Conservation (phyloP, 2,113 vertebrate genomes). For the Brachirus orientalis region DNA sequence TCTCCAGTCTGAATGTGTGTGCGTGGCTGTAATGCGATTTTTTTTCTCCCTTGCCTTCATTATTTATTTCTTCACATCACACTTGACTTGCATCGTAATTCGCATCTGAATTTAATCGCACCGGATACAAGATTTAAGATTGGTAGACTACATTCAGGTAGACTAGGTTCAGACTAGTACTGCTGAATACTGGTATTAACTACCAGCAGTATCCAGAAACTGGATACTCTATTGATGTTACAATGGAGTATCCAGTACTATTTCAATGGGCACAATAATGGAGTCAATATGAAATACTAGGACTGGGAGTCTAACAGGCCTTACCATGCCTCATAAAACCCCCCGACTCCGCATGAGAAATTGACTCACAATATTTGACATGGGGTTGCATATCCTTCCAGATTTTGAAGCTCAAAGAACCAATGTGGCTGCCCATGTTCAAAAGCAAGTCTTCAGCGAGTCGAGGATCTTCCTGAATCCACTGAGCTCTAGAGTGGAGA, state of each 20-base stretch:
- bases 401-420: slow-evolving; percentile 75
- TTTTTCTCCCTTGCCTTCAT: no score
- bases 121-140: no score
- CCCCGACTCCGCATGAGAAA: neutral
- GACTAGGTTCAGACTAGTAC: no score
- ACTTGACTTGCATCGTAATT: no score
- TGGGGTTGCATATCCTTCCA: slow-evolving; percentile 77
- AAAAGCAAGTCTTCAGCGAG: slow-evolving; percentile 57
- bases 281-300: neutral
- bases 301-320: neutral
- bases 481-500: slow-evolving; percentile 66
- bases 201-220: no score
- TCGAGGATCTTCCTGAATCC: slow-evolving; percentile 61
- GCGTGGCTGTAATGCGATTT: no score
- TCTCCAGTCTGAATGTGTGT: no score
- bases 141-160: no score
- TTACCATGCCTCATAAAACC: neutral
- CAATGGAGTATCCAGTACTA: neutral
- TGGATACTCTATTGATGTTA: no score
- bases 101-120: no score
- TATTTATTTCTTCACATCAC: no score
- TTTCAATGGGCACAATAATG: neutral
- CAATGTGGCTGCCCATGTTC: slow-evolving; percentile 75
- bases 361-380: slow-evolving; percentile 74
- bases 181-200: no score